Evolutionary conservation across 2,113 vertebrate genomes (phyloP).

Genomic region (Oenanthe oenanthe): DNA sequence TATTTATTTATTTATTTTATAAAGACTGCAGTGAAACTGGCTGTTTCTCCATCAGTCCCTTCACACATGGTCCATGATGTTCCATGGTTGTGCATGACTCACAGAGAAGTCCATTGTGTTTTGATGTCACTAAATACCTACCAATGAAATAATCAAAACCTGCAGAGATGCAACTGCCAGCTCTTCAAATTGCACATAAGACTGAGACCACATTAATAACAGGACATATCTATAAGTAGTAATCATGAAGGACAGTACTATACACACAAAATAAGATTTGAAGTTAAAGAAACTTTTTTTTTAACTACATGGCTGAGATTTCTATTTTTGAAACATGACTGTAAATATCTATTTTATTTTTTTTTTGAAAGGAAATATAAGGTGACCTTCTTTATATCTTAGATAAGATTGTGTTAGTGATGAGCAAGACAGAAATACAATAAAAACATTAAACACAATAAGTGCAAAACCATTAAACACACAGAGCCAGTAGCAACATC

Average conservation of each 20-base stretch:
- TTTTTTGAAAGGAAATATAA: neutral
- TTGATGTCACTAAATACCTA: slow-evolving; percentile 52
- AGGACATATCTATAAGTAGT: neutral
- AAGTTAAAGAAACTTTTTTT: neutral
- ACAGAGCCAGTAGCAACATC: neutral
- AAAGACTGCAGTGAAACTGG: slow-evolving; percentile 81
- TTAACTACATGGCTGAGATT: slow-evolving; percentile 12
- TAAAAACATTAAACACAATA: neutral
- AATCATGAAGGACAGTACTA: neutral
- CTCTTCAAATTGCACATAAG: neutral
- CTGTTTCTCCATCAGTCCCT: slow-evolving; percentile 80
- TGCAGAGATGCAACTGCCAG: neutral
- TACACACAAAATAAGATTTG: neutral
- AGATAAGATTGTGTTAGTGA: neutral
- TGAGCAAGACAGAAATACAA: neutral
- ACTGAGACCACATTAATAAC: neutral
- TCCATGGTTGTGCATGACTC: slow-evolving; percentile 62
- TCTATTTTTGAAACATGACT: slow-evolving; percentile 30
- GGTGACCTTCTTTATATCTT: neutral
- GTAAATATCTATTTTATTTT: neutral
- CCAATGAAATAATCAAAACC: slow-evolving; percentile 29
- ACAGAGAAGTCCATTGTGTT: slow-evolving; percentile 53
- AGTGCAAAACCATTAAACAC: neutral
- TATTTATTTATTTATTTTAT: slow-evolving; percentile 62
- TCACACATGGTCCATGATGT: slow-evolving; percentile 60